Percentiles rank a stretch among this genome's conserved stretches.
Conservation (phyloP, 2,113 vertebrate species). For the Gymnorhina tibicen region DNA sequence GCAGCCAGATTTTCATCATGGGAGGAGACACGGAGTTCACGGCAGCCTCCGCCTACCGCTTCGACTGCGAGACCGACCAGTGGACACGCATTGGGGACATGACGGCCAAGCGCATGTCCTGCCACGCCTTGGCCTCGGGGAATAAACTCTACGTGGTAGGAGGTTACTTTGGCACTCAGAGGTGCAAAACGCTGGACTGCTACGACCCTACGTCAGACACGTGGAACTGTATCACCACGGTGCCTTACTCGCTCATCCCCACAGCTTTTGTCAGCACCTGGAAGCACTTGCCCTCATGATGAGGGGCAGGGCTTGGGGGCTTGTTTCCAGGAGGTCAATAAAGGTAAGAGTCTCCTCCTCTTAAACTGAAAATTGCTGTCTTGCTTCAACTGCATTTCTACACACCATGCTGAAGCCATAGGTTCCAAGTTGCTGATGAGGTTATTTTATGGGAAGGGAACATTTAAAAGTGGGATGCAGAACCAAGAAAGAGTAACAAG, state of each 20-base stretch:
- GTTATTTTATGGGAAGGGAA: background rate
- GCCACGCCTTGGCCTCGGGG: conserved; percentile 89
- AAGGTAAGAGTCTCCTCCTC: conserved; percentile 56
- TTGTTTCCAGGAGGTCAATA: background rate
- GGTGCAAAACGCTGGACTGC: conserved; percentile 94
- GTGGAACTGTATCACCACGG: conserved; percentile 92
- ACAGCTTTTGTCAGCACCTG: conserved; percentile 97
- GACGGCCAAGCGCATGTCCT: conserved; percentile 96
- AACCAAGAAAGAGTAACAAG: background rate
- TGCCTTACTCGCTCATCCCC: conserved; percentile 95
- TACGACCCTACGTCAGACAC: conserved; percentile 90
- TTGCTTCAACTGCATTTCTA: accelerated
- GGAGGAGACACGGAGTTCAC: conserved; percentile 94
- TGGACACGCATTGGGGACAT: conserved; percentile 94
- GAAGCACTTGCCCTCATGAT: conserved; percentile 92
- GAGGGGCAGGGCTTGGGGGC: background rate
- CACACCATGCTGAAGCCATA: accelerated
- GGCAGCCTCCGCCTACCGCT: conserved; percentile 89
- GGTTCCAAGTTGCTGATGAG: background rate
- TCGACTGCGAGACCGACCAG: conserved; percentile 88
- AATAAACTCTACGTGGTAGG: conserved; percentile 96
- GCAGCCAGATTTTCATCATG: conserved; percentile 98
- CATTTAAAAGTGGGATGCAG: background rate
- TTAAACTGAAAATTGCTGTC: background rate
- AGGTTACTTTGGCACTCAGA: conserved; percentile 93